phyloP scores from a whole-genome alignment of 2,113 vertebrate species.

The Alethe diademata region DNA sequence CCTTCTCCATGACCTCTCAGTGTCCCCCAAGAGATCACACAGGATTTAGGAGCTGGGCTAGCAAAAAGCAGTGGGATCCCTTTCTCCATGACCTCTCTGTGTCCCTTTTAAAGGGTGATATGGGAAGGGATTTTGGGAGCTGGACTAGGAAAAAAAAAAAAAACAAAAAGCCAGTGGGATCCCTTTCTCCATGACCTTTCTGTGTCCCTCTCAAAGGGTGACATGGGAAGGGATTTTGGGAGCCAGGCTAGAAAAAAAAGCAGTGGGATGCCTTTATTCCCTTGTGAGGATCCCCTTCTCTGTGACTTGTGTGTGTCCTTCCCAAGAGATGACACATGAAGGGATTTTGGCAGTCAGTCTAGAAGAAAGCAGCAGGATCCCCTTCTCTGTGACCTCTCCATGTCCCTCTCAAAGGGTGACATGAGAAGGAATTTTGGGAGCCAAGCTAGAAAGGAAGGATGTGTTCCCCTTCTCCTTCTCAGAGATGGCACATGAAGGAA shows the following conservation, averaged over 20 bases:
- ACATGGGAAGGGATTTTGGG: neutral
- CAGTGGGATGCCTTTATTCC: neutral
- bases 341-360: neutral
- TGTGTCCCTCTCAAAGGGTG: neutral
- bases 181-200: neutral
- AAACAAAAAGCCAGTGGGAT: too few relatives aligned
- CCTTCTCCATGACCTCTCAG: accelerated
- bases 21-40: neutral
- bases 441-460: neutral
- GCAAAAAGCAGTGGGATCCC: accelerated
- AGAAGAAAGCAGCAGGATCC: neutral
- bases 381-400: neutral
- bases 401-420: neutral
- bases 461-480: neutral
- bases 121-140: too few relatives aligned
- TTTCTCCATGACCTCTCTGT: neutral
- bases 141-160: too few relatives aligned
- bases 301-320: too few relatives aligned
- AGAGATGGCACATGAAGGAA: neutral
- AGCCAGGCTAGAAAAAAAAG: neutral
- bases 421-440: neutral
- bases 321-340: accelerated
- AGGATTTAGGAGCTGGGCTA: neutral
- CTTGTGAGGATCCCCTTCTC: neutral
- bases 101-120: neutral